Evolutionary conservation across 2,888 invertebrate genomes (phyloP).

Genomic region (Pilophorus perplexus): DNA sequence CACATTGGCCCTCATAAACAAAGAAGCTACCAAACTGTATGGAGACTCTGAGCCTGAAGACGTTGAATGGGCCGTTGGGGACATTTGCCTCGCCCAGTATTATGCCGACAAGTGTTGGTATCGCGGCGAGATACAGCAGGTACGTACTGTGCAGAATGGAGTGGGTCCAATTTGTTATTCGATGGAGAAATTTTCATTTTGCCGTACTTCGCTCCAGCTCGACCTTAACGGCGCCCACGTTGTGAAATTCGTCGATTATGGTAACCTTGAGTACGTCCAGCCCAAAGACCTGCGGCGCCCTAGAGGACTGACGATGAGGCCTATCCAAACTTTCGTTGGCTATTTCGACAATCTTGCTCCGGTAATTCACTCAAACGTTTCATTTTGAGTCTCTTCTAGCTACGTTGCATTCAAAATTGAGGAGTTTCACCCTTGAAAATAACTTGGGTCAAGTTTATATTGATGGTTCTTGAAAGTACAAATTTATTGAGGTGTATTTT

Average conservation of each 20-base stretch:
- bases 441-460: too few species aligned
- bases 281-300: not conserved
- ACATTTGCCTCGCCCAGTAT: not conserved
- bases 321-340: not conserved
- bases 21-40: not conserved
- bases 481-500: too few species aligned
- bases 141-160: too few species aligned
- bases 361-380: too few species aligned
- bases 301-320: not conserved
- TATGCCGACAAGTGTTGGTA: not conserved
- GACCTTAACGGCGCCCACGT: too few species aligned
- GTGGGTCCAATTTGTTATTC: too few species aligned
- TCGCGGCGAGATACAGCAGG: not conserved
- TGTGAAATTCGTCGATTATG: not conserved
- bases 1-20: slow-evolving; percentile 4
- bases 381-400: too few species aligned
- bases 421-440: too few species aligned
- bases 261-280: not conserved
- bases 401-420: too few species aligned
- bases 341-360: not conserved
- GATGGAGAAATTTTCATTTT: too few species aligned
- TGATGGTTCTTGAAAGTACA: too few species aligned
- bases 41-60: not conserved
- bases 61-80: not conserved
- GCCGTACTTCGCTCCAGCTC: too few species aligned